Percentiles rank a stretch among this genome's conserved stretches.
Evolutionary conservation across 1,140 invertebrate species (phyloP).

Genomic region (Eupristina koningsbergeri): DNA sequence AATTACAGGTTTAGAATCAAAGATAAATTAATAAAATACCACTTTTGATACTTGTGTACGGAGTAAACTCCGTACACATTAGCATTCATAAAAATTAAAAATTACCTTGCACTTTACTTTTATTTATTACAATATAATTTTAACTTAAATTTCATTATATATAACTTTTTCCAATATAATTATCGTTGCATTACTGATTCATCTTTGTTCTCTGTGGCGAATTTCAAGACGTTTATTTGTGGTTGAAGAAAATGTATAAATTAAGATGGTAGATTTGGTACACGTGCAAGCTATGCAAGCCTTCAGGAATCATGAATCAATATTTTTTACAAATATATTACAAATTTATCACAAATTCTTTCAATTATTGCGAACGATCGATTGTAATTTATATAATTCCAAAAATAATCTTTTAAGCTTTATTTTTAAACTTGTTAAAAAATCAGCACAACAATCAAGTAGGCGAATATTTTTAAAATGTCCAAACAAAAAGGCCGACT

Average conservation of each 20-base stretch:
- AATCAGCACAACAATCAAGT: neutral
- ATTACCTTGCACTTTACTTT: neutral
- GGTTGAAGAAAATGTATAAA: neutral
- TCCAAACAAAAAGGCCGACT: neutral
- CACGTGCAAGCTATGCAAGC: neutral
- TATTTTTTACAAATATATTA: neutral
- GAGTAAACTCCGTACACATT: no score
- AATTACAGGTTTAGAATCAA: no score
- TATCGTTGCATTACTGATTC: neutral
- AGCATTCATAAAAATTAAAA: no score
- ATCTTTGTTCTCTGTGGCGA: neutral
- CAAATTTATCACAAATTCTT: no score
- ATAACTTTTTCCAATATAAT: no score
- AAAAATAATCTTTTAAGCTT: neutral
- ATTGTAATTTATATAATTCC: neutral
- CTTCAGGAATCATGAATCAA: neutral
- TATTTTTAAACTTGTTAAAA: neutral
- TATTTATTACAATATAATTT: neutral
- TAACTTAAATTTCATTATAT: neutral
- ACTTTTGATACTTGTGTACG: no score
- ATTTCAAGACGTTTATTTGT: neutral
- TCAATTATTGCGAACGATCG: neutral
- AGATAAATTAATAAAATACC: no score
- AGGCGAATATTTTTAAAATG: neutral
- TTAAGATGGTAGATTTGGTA: neutral